Conservation (phyloP, 2,113 vertebrate genomes). For the Caloenas nicobarica region DNA sequence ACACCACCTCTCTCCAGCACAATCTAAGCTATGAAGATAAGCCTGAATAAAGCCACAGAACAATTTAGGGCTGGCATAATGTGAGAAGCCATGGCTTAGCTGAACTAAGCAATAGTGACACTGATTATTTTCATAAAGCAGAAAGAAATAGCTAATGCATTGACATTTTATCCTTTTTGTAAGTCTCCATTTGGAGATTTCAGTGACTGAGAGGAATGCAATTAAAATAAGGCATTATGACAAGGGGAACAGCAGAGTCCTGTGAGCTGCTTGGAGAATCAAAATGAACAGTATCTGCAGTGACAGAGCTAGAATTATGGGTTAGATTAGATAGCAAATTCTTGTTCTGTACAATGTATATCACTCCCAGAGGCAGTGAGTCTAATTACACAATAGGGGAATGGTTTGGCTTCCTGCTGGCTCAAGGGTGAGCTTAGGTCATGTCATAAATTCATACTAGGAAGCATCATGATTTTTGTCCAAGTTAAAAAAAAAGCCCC, state of each 20-base stretch:
- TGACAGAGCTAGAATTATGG: constrained; percentile 71
- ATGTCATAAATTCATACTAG: constrained; percentile 53
- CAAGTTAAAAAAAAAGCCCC: neutral
- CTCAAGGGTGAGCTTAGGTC: constrained; percentile 41
- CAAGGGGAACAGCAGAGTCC: constrained; percentile 61
- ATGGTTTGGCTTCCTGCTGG: constrained; percentile 61
- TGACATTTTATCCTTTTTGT: constrained; percentile 70
- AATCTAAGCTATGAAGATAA: neutral
- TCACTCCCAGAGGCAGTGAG: constrained; percentile 50
- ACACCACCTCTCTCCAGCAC: neutral
- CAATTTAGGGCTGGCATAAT: neutral
- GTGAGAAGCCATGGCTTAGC: neutral
- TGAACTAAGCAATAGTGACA: constrained; percentile 23
- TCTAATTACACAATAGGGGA: constrained; percentile 68
- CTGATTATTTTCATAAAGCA: constrained; percentile 53
- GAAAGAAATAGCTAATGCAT: constrained; percentile 61
- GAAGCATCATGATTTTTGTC: constrained; percentile 49
- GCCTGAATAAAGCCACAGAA: neutral
- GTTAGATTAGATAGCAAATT: constrained; percentile 74
- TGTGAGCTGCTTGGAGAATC: constrained; percentile 69
- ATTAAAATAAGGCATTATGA: constrained; percentile 66
- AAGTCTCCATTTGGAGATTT: constrained; percentile 70
- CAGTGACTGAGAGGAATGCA: constrained; percentile 62
- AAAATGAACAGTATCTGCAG: constrained; percentile 65
- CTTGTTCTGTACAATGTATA: constrained; percentile 60